phyloP scores from a whole-genome alignment of 2,797 vertebrate genomes.

The Pogoniulus pusillus region DNA sequence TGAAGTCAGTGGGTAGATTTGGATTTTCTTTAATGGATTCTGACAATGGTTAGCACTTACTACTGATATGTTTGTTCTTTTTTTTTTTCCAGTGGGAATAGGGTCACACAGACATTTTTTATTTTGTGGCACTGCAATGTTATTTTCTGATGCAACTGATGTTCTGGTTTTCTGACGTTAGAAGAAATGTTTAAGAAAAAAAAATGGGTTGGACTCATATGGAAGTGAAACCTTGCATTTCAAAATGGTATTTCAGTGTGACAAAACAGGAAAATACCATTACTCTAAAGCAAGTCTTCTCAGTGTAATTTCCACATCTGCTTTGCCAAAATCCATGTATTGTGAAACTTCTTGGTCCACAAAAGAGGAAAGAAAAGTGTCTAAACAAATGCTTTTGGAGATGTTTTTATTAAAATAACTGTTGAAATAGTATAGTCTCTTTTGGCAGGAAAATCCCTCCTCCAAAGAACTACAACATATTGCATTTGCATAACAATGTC shows the following conservation, averaged over 20 bases:
- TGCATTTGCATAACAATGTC: conserved; percentile 26
- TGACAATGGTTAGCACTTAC: neutral
- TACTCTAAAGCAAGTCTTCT: conserved; percentile 15
- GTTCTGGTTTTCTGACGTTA: neutral
- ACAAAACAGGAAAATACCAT: neutral
- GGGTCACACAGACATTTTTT: neutral
- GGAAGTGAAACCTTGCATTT: neutral
- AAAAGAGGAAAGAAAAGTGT: neutral
- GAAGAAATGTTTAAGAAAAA: neutral
- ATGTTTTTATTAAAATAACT: conserved; percentile 15
- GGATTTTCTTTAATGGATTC: neutral
- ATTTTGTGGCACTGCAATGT: neutral
- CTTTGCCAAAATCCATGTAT: neutral
- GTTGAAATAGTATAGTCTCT: neutral
- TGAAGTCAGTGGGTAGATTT: neutral
- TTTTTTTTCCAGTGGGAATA: neutral
- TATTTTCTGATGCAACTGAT: neutral
- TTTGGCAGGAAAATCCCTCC: neutral
- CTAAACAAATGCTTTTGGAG: neutral
- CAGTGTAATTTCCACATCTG: neutral
- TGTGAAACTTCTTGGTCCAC: neutral
- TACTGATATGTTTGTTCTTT: neutral
- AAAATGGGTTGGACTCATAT: neutral
- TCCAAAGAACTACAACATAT: neutral
- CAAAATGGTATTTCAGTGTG: neutral